phyloP scores from a whole-genome alignment of 2,113 vertebrate species.

The Colossoma macropomum region DNA sequence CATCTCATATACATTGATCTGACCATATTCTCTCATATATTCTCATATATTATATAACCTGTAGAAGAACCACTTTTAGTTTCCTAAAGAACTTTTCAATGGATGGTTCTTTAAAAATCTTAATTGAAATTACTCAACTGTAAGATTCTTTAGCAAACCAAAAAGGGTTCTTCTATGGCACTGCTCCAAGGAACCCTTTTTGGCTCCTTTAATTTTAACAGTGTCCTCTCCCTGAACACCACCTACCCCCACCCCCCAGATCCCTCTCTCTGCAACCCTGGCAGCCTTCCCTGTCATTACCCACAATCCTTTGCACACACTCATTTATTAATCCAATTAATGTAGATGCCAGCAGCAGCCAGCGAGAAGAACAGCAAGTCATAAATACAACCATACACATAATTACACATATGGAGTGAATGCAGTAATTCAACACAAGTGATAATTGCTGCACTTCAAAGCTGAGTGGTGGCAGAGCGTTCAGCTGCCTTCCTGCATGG shows the following conservation, averaged over 20 bases:
- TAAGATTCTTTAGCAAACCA: not conserved
- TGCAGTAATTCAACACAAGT: slow-evolving; percentile 17
- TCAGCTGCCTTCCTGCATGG: not conserved
- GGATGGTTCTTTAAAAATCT: too few relatives aligned
- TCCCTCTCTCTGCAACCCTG: not conserved
- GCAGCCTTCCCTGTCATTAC: not conserved
- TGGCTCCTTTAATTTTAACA: not conserved
- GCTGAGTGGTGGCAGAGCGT: not conserved
- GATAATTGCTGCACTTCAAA: slow-evolving; percentile 16
- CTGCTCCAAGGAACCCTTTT: not conserved
- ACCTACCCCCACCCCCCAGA: not conserved
- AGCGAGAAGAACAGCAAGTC: slow-evolving; percentile 10
- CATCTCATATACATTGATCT: too few relatives aligned
- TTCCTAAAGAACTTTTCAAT: too few relatives aligned
- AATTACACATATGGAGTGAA: slow-evolving; percentile 23
- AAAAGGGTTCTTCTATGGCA: not conserved
- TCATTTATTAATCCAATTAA: slow-evolving; percentile 32
- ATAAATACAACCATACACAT: slow-evolving; percentile 18
- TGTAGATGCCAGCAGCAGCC: not conserved
- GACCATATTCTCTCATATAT: too few relatives aligned
- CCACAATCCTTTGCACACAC: slow-evolving; percentile 4
- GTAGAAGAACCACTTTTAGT: too few relatives aligned
- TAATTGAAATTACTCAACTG: not conserved
- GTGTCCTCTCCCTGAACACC: not conserved
- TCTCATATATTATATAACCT: too few relatives aligned